Evolutionary conservation across 2,888 invertebrate genomes (phyloP).

Genomic region (Tupiocoris notatus): DNA sequence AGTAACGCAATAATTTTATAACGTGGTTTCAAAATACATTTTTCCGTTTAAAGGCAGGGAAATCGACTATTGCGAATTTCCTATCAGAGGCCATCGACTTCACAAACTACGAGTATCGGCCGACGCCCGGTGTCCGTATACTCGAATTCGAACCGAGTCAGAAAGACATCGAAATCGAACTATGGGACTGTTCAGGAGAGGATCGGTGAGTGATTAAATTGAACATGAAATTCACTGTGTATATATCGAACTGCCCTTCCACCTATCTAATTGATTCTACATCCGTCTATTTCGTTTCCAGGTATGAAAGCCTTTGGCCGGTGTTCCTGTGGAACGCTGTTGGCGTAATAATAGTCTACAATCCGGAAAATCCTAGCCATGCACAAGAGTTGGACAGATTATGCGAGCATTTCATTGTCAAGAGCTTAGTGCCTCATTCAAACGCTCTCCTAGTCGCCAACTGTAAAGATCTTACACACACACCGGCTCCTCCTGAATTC

Average conservation of each 20-base stretch:
- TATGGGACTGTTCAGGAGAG: conserved; percentile 80
- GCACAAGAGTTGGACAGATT: conserved; percentile 62
- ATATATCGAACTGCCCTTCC: background rate
- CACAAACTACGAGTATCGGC: conserved; percentile 61
- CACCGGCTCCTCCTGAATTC: conserved; percentile 56
- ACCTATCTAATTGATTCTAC: too few species aligned
- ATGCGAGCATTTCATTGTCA: conserved; percentile 68
- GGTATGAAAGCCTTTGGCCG: conserved; percentile 75
- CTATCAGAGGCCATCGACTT: conserved; percentile 69
- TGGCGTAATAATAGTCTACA: conserved; percentile 71
- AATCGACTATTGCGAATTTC: conserved; percentile 69
- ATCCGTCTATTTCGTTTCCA: too few species aligned
- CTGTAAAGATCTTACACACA: conserved; percentile 53
- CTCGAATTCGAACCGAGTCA: conserved; percentile 72
- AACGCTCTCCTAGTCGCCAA: conserved; percentile 65
- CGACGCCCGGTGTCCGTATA: conserved; percentile 72
- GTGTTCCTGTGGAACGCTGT: conserved; percentile 66
- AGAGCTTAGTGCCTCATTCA: conserved; percentile 63
- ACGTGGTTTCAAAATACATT: too few species aligned
- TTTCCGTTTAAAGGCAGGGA: conserved; percentile 76
- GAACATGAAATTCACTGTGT: background rate
- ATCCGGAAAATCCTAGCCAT: conserved; percentile 58
- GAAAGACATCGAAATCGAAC: conserved; percentile 67
- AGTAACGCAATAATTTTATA: too few species aligned
- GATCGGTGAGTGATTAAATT: conserved; percentile 59